Conservation (phyloP, 2,888 invertebrate genomes). For the Campoplex nolae region DNA sequence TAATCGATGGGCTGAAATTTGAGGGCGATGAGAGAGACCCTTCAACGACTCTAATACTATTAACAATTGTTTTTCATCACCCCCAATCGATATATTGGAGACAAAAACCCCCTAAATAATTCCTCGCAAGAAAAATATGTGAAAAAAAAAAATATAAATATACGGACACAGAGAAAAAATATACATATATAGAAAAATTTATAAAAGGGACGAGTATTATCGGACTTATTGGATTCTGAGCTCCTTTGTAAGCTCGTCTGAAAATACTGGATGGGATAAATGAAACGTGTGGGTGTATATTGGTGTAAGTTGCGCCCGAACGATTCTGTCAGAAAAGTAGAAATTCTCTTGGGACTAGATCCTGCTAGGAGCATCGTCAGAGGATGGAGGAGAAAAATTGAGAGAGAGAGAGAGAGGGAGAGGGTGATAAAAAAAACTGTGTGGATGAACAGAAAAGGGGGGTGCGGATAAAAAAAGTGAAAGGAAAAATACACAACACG, state of each 20-base stretch:
- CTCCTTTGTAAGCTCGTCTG: constrained; percentile 77
- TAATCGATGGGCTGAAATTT: background rate
- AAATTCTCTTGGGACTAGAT: constrained; percentile 73
- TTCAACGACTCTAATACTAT: constrained; percentile 23
- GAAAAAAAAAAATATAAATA: background rate
- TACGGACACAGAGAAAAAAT: constrained; percentile 10
- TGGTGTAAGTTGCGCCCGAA: constrained; percentile 40
- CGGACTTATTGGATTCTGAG: constrained; percentile 78
- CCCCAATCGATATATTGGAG: constrained; percentile 35
- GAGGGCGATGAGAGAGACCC: constrained; percentile 9
- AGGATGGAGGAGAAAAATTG: constrained; percentile 42
- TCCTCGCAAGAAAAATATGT: too few relatives aligned
- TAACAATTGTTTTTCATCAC: constrained; percentile 15
- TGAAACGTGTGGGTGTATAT: constrained; percentile 62
- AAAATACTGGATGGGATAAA: constrained; percentile 77
- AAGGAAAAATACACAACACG: constrained; percentile 55
- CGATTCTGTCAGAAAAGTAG: constrained; percentile 77
- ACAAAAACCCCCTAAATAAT: background rate
- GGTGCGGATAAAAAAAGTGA: constrained; percentile 28
- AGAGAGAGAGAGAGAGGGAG: background rate
- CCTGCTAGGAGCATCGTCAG: constrained; percentile 59
- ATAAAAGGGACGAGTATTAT: constrained; percentile 72
- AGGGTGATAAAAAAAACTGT: constrained; percentile 1
- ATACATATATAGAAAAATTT: constrained; percentile 28
- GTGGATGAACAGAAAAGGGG: constrained; percentile 23